Percentiles rank a stretch among this genome's conserved stretches.
Conservation (phyloP, 2,888 invertebrate species). For the Siphlonurus alternatus region DNA sequence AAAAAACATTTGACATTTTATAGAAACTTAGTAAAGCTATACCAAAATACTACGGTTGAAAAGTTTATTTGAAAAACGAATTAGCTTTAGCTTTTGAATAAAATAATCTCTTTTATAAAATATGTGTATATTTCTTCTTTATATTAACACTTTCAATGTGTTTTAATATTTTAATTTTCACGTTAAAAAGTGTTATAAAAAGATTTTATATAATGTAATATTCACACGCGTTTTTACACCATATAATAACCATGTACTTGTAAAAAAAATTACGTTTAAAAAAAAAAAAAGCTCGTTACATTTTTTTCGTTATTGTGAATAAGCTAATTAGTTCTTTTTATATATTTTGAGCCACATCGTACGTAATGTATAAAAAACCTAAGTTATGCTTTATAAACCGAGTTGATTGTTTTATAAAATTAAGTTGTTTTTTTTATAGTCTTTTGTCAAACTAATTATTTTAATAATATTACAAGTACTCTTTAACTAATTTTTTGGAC, state of each 20-base stretch:
- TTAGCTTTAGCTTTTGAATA: background rate
- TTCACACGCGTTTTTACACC: background rate
- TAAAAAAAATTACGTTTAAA: background rate
- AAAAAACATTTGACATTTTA: background rate
- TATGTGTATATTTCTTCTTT: background rate
- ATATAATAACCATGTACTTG: background rate
- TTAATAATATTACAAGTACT: too few species aligned
- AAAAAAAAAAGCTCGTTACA: background rate
- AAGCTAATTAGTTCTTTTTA: background rate
- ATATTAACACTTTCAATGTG: background rate
- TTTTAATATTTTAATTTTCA: background rate
- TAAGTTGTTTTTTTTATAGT: too few species aligned
- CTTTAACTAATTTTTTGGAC: too few species aligned
- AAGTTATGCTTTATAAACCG: too few species aligned
- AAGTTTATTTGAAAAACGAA: background rate
- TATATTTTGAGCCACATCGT: too few species aligned
- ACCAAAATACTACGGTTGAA: background rate
- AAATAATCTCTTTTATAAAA: background rate
- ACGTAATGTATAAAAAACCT: too few species aligned
- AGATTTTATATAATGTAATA: background rate
- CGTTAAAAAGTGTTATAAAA: background rate
- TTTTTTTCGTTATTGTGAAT: background rate
- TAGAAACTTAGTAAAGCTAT: background rate
- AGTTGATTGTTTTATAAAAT: too few species aligned
- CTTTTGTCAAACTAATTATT: too few species aligned